Evolutionary conservation across 2,113 vertebrate genomes (phyloP).

Genomic region (Mystacornis crossleyi): DNA sequence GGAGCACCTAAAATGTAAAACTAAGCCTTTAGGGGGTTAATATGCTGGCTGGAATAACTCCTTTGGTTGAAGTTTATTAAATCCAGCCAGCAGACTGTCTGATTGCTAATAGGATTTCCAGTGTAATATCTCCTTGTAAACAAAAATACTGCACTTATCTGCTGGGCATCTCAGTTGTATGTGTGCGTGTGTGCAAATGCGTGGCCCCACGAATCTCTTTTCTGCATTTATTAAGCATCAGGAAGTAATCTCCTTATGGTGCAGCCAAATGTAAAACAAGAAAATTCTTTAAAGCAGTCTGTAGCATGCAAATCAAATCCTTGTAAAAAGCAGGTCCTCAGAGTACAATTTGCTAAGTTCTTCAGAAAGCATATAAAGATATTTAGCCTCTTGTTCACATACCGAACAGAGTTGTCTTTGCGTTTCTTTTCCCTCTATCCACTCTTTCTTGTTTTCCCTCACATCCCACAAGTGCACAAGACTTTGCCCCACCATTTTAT

Average conservation of each 20-base stretch:
- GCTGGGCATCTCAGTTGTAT: conserved; percentile 9
- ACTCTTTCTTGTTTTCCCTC: neutral
- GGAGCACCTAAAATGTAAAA: neutral
- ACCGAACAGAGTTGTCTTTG: neutral
- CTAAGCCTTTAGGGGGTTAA: neutral
- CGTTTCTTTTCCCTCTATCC: neutral
- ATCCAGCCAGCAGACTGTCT: conserved; percentile 52
- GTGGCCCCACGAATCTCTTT: neutral
- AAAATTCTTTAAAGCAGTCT: conserved; percentile 3
- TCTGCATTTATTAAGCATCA: conserved; percentile 35
- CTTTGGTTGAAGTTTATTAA: conserved; percentile 45
- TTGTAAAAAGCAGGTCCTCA: neutral
- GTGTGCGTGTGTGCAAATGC: neutral
- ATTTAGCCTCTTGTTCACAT: neutral
- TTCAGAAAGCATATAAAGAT: neutral
- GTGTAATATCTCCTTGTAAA: conserved; percentile 64
- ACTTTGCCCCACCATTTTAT: neutral
- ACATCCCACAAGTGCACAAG: neutral
- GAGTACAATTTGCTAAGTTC: neutral
- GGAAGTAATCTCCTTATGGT: neutral
- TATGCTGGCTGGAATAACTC: neutral
- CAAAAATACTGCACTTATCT: conserved; percentile 58
- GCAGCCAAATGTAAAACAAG: neutral
- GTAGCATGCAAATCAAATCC: neutral
- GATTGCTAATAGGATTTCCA: conserved; percentile 66